Evolutionary conservation across 2,888 invertebrate species (phyloP).

Genomic region (Hecatera dysodea): DNA sequence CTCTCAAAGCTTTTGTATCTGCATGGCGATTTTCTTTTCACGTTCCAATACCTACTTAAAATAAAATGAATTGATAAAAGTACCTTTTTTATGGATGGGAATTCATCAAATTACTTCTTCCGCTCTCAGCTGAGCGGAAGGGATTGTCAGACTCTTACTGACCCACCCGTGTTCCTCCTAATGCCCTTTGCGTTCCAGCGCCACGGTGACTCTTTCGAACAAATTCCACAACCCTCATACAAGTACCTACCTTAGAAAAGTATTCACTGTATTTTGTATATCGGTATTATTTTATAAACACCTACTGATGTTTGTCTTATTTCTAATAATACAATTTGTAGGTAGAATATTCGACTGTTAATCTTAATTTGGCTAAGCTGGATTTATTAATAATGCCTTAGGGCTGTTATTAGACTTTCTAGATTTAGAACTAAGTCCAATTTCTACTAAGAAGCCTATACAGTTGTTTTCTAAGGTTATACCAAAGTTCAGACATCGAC

Average conservation of each 20-base stretch:
- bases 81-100: too few species aligned
- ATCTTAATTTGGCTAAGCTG: slow-evolving; percentile 5
- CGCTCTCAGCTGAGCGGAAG: too few species aligned
- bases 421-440: not conserved
- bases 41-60: too few species aligned
- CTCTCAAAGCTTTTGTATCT: slow-evolving; percentile 41
- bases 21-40: slow-evolving; percentile 17
- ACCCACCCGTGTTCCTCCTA: too few species aligned
- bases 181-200: too few species aligned
- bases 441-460: not conserved
- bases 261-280: not conserved
- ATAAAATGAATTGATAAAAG: too few species aligned
- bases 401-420: slow-evolving; percentile 3
- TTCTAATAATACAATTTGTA: not conserved
- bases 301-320: not conserved
- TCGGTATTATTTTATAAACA: not conserved
- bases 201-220: too few species aligned
- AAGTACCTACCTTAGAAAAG: not conserved
- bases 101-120: too few species aligned
- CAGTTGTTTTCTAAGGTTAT: slow-evolving; percentile 3
- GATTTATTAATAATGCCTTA: not conserved
- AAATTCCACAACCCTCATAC: too few species aligned
- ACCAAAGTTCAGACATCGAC: not conserved
- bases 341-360: slow-evolving; percentile 1
- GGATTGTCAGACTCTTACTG: too few species aligned